phyloP scores from a whole-genome alignment of 2,113 vertebrate genomes.

The Clupea harengus region DNA sequence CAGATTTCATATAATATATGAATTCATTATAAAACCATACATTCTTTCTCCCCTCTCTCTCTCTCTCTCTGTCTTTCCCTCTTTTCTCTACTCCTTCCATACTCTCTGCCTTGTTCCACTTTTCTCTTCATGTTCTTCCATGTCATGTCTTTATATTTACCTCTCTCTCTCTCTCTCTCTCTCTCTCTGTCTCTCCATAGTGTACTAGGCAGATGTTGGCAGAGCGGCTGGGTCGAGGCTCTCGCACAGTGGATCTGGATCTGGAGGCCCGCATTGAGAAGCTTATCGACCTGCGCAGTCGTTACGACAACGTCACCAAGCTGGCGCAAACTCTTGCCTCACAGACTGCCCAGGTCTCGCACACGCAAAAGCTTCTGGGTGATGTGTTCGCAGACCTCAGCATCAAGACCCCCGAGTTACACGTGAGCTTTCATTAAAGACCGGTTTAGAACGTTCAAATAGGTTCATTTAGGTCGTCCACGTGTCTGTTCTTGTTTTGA shows the following conservation, averaged over 20 bases:
- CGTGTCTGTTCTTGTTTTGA: background rate
- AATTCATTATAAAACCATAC: background rate
- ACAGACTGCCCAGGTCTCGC: conserved; percentile 82
- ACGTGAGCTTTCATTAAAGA: conserved; percentile 64
- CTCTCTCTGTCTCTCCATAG: conserved; percentile 54
- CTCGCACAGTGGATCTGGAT: conserved; percentile 86
- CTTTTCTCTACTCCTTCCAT: background rate
- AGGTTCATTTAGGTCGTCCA: background rate
- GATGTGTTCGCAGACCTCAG: conserved; percentile 86
- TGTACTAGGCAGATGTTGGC: conserved; percentile 84
- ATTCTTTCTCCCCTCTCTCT: background rate
- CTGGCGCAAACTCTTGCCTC: conserved; percentile 78
- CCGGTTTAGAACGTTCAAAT: background rate
- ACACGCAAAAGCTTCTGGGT: conserved; percentile 84
- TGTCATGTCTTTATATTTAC: background rate
- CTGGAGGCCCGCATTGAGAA: conserved; percentile 86
- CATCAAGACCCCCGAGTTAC: conserved; percentile 82
- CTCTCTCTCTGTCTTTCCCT: background rate
- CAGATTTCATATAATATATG: background rate
- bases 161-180: background rate
- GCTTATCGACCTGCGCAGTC: conserved; percentile 83
- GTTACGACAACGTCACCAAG: conserved; percentile 80
- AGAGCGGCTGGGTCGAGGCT: conserved; percentile 82
- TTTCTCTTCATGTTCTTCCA: background rate
- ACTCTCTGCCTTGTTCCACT: background rate